Conservation (phyloP, 1,140 invertebrate species). For the Agrilus planipennis region DNA sequence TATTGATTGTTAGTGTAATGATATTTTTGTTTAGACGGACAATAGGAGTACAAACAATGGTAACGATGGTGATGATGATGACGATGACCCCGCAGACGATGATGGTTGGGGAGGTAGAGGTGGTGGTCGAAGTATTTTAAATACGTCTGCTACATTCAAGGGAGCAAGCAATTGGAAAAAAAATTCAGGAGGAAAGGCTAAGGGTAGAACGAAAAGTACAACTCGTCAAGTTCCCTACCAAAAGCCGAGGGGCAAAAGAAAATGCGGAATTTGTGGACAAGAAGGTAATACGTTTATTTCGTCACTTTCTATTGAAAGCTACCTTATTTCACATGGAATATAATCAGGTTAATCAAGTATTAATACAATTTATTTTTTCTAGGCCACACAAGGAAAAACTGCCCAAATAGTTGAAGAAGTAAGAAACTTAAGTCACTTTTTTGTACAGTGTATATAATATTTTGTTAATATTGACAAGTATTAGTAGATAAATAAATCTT, state of each 20-base stretch:
- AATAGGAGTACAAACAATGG: slow-evolving; percentile 1
- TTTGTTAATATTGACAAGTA: not conserved
- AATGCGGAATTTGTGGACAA: slow-evolving; percentile 27
- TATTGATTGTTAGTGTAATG: not conserved
- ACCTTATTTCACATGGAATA: no score
- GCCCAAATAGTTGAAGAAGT: slow-evolving; percentile 14
- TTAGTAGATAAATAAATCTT: not conserved
- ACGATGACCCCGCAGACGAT: no score
- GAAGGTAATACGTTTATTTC: slow-evolving; percentile 28
- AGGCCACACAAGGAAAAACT: slow-evolving; percentile 18
- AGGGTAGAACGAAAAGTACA: slow-evolving; percentile 11
- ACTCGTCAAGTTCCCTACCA: slow-evolving; percentile 7
- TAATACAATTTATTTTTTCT: slow-evolving; percentile 7
- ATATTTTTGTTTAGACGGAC: not conserved
- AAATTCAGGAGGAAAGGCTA: slow-evolving; percentile 10
- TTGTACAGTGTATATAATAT: slow-evolving; percentile 7
- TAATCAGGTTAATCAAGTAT: no score
- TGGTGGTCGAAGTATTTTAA: slow-evolving; percentile 10
- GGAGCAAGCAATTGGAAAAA: slow-evolving; percentile 2
- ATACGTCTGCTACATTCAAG: no score
- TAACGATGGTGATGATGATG: slow-evolving; percentile 14
- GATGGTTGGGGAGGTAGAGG: slow-evolving; percentile 9
- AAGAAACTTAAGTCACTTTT: no score
- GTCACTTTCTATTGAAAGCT: no score
- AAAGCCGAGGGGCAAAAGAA: slow-evolving; percentile 14